A percentile compares a stretch with the other conserved stretches of the same genome.
phyloP scores from a whole-genome alignment of 2,888 invertebrate species.

The Schizotus pectinicornis region DNA sequence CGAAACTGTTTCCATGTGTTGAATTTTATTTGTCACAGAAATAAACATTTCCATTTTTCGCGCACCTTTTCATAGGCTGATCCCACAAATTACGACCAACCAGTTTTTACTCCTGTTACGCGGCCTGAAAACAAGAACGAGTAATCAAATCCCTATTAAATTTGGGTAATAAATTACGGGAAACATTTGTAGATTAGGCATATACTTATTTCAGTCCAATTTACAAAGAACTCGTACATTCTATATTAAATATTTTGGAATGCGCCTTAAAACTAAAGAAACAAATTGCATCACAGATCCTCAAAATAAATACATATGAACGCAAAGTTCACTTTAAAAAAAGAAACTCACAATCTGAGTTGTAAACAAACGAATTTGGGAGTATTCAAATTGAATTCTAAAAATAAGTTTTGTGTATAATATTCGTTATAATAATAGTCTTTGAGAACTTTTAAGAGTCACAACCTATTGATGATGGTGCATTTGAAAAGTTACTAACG shows the following conservation, averaged over 20 bases:
- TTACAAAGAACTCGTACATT: constrained; percentile 23
- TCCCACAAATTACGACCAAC: neutral
- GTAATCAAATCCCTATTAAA: too few species aligned
- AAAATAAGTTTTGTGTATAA: too few species aligned
- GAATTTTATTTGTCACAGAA: constrained; percentile 14
- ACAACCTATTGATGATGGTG: too few species aligned
- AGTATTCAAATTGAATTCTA: too few species aligned
- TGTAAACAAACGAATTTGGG: neutral
- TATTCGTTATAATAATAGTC: too few species aligned
- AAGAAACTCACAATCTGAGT: neutral
- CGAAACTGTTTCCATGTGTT: constrained; percentile 14
- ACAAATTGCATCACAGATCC: constrained; percentile 28
- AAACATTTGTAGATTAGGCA: neutral
- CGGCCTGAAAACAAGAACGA: too few species aligned
- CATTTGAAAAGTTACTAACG: too few species aligned
- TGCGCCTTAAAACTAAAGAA: constrained; percentile 12
- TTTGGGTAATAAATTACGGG: neutral
- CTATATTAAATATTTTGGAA: constrained; percentile 9
- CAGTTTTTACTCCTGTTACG: constrained; percentile 13
- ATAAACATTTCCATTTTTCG: constrained; percentile 3
- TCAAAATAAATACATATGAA: constrained; percentile 17
- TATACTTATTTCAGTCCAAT: constrained; percentile 12
- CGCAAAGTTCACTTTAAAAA: neutral
- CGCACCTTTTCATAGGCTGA: neutral
- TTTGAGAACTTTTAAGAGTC: too few species aligned